Conservation (phyloP, 2,888 invertebrate species). For the Bibio marci region DNA sequence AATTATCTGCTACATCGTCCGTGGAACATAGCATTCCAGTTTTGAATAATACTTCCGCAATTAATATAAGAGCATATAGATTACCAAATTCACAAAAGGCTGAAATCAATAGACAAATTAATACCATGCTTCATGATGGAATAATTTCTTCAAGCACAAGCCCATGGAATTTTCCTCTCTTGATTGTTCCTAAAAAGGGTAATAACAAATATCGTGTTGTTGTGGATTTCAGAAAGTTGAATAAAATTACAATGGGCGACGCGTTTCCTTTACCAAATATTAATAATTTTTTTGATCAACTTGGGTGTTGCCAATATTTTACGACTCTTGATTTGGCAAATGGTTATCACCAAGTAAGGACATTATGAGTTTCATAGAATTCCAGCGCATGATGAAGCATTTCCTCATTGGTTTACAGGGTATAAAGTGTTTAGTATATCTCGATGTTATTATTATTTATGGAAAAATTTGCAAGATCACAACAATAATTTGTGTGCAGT, state of each 20-base stretch:
- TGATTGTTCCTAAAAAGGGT: too few species aligned
- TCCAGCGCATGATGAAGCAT: too few species aligned
- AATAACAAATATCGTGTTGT: neutral
- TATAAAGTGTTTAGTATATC: neutral
- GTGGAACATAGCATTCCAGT: too few species aligned
- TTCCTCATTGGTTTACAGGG: neutral
- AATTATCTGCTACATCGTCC: too few species aligned
- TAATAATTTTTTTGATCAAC: neutral
- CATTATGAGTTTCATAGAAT: neutral
- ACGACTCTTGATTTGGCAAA: neutral
- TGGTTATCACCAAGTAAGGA: neutral
- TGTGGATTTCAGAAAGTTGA: constrained; percentile 6
- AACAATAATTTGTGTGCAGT: constrained; percentile 10
- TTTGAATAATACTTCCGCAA: too few species aligned
- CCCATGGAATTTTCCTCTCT: too few species aligned
- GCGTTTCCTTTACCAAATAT: neutral
- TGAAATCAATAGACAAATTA: too few species aligned
- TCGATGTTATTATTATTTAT: constrained; percentile 4
- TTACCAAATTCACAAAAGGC: neutral
- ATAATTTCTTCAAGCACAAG: too few species aligned
- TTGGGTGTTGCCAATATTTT: neutral
- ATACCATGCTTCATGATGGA: too few species aligned
- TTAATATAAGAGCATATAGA: too few species aligned
- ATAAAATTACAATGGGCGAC: neutral
- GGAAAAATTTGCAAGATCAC: constrained; percentile 14